phyloP scores from a whole-genome alignment of 2,797 vertebrate genomes.

The Carcharodon carcharias region DNA sequence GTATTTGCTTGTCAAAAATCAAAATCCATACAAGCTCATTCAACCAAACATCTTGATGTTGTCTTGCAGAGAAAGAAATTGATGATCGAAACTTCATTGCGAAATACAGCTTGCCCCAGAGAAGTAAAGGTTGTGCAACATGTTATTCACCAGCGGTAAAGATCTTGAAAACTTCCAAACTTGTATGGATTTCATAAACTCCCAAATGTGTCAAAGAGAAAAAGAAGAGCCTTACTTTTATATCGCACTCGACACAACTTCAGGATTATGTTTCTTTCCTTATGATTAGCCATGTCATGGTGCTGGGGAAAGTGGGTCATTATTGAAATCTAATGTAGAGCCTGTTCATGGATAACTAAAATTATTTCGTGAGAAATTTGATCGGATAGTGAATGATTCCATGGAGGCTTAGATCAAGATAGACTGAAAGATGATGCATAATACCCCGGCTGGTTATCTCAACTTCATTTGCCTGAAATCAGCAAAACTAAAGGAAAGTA shows the following conservation, averaged over 20 bases:
- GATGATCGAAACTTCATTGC: background rate
- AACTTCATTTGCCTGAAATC: background rate
- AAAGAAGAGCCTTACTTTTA: background rate
- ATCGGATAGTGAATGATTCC: background rate
- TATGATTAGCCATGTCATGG: background rate
- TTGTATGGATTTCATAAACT: background rate
- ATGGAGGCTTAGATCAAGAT: background rate
- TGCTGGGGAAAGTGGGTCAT: background rate
- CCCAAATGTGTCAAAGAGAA: background rate
- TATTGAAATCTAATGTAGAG: background rate
- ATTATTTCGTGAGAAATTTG: background rate
- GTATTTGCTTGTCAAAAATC: background rate
- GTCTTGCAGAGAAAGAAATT: background rate
- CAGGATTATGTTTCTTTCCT: background rate
- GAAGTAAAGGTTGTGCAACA: background rate
- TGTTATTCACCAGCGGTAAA: background rate
- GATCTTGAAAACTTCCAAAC: background rate
- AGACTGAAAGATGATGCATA: background rate
- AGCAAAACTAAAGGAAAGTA: background rate
- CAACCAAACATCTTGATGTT: background rate
- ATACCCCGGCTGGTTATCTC: background rate
- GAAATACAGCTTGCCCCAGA: background rate
- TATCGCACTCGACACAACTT: background rate
- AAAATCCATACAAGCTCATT: background rate
- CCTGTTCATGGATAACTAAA: background rate